Conservation (phyloP, 2,113 vertebrate species). For the Geococcyx californianus region DNA sequence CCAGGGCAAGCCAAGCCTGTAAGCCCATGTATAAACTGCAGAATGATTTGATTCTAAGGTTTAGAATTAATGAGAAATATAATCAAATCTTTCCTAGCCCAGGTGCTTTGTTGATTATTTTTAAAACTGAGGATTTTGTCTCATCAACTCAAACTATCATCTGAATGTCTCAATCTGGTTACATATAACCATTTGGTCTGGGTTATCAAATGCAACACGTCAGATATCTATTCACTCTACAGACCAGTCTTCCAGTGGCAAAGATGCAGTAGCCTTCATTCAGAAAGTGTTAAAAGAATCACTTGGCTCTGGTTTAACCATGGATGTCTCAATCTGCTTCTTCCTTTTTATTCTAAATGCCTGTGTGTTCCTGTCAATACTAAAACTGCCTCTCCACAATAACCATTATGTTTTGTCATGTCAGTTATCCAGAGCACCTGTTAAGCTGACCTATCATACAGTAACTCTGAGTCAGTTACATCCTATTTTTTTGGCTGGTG, state of each 20-base stretch:
- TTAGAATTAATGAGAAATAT: not conserved
- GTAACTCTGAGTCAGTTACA: constrained; percentile 12
- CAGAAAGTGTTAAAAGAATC: constrained; percentile 18
- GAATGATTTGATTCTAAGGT: not conserved
- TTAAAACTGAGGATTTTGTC: not conserved
- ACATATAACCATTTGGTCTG: not conserved
- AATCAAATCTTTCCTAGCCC: not conserved
- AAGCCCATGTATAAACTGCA: not conserved
- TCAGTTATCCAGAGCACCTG: not conserved
- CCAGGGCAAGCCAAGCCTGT: not conserved
- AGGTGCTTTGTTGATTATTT: not conserved
- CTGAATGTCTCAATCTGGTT: not conserved
- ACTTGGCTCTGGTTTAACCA: not conserved
- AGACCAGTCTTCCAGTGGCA: not conserved
- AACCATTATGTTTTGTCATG: constrained; percentile 23
- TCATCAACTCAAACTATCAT: not conserved
- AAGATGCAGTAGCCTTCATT: not conserved
- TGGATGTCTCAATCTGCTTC: constrained; percentile 13
- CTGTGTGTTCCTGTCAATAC: constrained; percentile 33
- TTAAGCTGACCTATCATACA: constrained; percentile 7
- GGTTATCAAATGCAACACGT: not conserved
- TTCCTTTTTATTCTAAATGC: not conserved
- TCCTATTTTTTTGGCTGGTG: not conserved
- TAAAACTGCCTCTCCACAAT: constrained; percentile 14
- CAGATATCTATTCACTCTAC: not conserved